Percentiles rank a stretch among this genome's conserved stretches.
Evolutionary conservation across 2,113 vertebrate species (phyloP).

Genomic region (Fregetta grallaria): DNA sequence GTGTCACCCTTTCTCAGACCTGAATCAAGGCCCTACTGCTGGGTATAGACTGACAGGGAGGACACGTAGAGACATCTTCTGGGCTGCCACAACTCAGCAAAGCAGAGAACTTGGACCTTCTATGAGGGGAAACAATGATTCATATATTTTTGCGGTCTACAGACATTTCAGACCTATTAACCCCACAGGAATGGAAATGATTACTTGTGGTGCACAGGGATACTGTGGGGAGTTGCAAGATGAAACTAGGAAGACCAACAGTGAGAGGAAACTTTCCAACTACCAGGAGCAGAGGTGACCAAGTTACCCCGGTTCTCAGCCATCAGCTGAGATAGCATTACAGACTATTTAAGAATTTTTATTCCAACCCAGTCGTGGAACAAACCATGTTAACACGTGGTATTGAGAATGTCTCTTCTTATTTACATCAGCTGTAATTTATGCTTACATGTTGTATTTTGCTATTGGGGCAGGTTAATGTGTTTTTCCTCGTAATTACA

Average conservation of each 20-base stretch:
- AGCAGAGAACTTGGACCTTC: background rate
- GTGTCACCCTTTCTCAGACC: background rate
- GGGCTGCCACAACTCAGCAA: background rate
- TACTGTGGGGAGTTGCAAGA: background rate
- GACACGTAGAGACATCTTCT: background rate
- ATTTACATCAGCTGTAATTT: conserved; percentile 3
- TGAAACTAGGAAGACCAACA: background rate
- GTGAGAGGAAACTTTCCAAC: background rate
- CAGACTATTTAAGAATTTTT: background rate
- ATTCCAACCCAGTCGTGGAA: background rate
- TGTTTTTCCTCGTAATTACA: conserved; percentile 2
- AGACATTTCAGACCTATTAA: background rate
- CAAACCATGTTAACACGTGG: background rate
- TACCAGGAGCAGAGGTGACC: background rate
- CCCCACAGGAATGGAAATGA: background rate
- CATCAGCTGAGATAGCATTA: background rate
- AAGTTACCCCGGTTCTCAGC: background rate
- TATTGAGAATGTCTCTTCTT: background rate
- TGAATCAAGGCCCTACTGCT: background rate
- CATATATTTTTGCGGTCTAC: background rate
- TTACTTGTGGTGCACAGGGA: background rate
- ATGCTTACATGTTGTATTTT: background rate
- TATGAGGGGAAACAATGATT: accelerated
- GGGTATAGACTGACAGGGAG: background rate
- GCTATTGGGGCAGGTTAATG: background rate